phyloP scores from a whole-genome alignment of 2,797 vertebrate species.

The Diplodus sargus region DNA sequence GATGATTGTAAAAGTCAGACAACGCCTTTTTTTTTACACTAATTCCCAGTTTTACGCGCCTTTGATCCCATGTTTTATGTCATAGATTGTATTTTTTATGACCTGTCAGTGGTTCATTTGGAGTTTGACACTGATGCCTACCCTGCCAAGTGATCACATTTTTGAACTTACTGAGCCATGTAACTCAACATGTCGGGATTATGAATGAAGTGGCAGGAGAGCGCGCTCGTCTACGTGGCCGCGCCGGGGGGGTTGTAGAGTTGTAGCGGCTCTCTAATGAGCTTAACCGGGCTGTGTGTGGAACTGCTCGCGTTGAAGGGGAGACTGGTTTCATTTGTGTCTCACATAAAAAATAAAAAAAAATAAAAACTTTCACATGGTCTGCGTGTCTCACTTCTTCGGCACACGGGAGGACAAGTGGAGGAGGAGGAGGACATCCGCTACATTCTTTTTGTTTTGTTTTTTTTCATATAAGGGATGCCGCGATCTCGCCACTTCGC shows the following conservation, averaged over 20 bases:
- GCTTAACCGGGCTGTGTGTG: not conserved
- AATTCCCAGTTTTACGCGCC: fast-evolving
- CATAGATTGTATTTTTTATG: not conserved
- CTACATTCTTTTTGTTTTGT: conserved; percentile 36
- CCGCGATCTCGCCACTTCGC: conserved; percentile 57
- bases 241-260: too few relatives aligned
- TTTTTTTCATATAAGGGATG: not conserved
- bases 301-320: not conserved
- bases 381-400: fast-evolving
- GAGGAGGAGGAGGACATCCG: not conserved
- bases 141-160: too few relatives aligned
- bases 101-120: not conserved
- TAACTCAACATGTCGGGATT: not conserved
- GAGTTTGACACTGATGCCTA: not conserved
- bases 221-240: conserved; percentile 18
- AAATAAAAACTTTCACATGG: not conserved
- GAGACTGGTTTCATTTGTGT: too few relatives aligned
- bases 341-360: too few relatives aligned
- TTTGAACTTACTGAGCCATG: not conserved
- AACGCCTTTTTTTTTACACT: not conserved
- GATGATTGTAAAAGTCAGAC: not conserved
- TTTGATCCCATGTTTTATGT: not conserved
- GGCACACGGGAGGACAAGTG: not conserved
- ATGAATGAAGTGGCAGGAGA: conserved; percentile 50
- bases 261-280: not conserved